Evolutionary conservation across 2,113 vertebrate species (phyloP).

Genomic region (Python bivittatus): DNA sequence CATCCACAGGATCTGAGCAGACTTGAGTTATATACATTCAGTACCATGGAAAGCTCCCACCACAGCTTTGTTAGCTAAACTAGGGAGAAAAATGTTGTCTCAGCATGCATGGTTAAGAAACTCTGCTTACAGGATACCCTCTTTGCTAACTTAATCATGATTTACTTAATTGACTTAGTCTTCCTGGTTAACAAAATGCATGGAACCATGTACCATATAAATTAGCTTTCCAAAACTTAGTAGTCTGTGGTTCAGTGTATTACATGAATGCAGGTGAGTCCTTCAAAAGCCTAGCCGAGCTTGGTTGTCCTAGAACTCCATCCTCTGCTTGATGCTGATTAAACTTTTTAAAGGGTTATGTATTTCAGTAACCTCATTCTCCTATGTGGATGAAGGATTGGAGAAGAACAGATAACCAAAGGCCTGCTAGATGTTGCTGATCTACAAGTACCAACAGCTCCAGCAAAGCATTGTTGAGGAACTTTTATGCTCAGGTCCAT

Average conservation of each 20-base stretch:
- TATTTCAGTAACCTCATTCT: too few relatives aligned
- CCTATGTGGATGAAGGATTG: neutral
- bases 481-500: too few relatives aligned
- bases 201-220: neutral
- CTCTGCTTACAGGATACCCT: neutral
- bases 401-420: neutral
- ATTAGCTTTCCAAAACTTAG: neutral
- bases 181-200: neutral
- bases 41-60: neutral
- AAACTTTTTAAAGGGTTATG: too few relatives aligned
- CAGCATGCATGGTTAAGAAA: neutral
- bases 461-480: too few relatives aligned
- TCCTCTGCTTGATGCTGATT: too few relatives aligned
- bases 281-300: neutral
- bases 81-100: neutral
- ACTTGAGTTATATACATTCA: neutral
- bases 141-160: neutral
- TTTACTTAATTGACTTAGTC: neutral
- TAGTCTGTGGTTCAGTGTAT: neutral
- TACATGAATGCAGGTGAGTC: neutral
- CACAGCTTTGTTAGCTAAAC: neutral
- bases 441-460: too few relatives aligned
- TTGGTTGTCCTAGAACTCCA: neutral
- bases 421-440: too few relatives aligned
- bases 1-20: neutral